Evolutionary conservation across 2,888 invertebrate species (phyloP).

Genomic region (Protonemura montana): DNA sequence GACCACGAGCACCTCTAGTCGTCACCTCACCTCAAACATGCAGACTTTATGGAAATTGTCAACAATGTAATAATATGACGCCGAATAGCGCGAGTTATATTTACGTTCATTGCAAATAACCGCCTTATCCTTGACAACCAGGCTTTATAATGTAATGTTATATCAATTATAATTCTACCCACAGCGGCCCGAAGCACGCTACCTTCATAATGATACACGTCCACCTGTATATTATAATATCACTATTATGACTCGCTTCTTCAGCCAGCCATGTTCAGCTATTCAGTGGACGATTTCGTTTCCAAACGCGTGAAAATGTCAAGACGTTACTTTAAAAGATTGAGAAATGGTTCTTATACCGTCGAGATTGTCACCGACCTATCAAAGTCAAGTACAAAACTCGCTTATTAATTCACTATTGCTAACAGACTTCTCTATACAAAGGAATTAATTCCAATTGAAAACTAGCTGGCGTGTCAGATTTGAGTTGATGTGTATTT

Average conservation of each 20-base stretch:
- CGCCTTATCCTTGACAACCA: constrained; percentile 20
- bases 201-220: constrained; percentile 18
- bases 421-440: background rate
- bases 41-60: background rate
- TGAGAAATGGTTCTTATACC: background rate
- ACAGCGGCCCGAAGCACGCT: constrained; percentile 17
- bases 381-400: background rate
- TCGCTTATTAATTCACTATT: constrained; percentile 17
- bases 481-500: constrained; percentile 28
- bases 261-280: background rate
- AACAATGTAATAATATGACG: background rate
- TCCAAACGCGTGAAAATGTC: background rate
- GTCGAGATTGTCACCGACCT: constrained; percentile 7
- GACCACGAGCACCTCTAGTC: background rate
- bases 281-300: background rate
- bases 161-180: constrained; percentile 17
- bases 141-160: constrained; percentile 25
- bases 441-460: constrained; percentile 26
- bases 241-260: background rate
- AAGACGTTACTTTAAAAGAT: background rate
- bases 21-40: background rate
- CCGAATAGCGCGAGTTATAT: background rate
- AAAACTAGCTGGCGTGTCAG: constrained; percentile 27
- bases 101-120: constrained; percentile 7
- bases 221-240: constrained; percentile 20